Evolutionary conservation across 2,888 invertebrate species (phyloP).

Genomic region (Icerya purchasi): DNA sequence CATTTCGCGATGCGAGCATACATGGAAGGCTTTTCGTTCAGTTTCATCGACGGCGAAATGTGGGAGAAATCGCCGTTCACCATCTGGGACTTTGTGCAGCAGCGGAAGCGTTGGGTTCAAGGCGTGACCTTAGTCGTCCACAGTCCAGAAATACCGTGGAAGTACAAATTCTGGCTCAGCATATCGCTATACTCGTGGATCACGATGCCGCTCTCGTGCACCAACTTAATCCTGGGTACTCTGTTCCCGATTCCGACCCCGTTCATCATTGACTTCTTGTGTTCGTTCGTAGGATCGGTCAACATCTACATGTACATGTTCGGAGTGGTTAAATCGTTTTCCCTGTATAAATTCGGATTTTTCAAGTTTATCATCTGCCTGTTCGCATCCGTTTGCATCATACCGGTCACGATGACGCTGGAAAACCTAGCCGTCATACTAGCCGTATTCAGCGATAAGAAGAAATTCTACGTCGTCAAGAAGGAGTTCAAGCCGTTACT

Average conservation of each 20-base stretch:
- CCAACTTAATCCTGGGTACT: constrained; percentile 64
- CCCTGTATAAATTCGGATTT: constrained; percentile 62
- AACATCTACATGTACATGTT: constrained; percentile 95
- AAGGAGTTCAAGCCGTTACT: constrained; percentile 40
- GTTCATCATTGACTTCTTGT: constrained; percentile 57
- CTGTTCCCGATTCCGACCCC: constrained; percentile 74
- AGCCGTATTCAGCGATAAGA: constrained; percentile 86
- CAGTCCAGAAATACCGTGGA: constrained; percentile 55
- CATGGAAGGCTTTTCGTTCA: constrained; percentile 70
- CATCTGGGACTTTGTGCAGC: constrained; percentile 82
- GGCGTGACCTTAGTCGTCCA: constrained; percentile 74
- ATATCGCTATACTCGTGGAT: constrained; percentile 90
- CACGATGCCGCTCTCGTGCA: constrained; percentile 75
- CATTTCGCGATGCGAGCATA: constrained; percentile 92
- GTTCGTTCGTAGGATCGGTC: constrained; percentile 77
- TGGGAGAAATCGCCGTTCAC: constrained; percentile 95
- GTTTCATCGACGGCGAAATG: constrained; percentile 95
- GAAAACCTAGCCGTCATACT: constrained; percentile 87
- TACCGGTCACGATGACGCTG: constrained; percentile 83
- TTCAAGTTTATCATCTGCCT: constrained; percentile 56
- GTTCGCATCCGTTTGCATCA: constrained; percentile 65
- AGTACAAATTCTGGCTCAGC: constrained; percentile 57
- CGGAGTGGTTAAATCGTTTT: constrained; percentile 90
- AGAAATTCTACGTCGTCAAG: constrained; percentile 90
- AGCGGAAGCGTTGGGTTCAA: constrained; percentile 87